phyloP scores from a whole-genome alignment of 2,113 vertebrate genomes.

The Hucho hucho region DNA sequence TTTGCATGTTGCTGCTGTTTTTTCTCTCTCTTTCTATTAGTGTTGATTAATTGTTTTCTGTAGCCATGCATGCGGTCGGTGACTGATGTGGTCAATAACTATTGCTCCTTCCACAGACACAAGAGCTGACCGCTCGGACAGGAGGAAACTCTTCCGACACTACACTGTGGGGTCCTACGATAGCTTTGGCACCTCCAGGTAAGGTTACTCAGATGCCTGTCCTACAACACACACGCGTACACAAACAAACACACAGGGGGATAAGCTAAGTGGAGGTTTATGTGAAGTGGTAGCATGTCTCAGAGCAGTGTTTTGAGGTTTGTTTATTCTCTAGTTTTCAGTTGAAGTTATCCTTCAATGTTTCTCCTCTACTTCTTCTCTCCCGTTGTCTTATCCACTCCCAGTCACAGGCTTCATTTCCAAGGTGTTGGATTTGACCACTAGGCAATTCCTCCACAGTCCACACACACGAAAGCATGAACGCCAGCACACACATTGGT shows the following conservation, averaged over 20 bases:
- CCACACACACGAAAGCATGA: too few species aligned
- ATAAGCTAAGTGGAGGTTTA: constrained; percentile 17
- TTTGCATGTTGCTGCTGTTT: not conserved
- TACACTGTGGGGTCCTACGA: constrained; percentile 97
- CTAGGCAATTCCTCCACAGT: not conserved
- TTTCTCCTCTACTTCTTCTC: constrained; percentile 1
- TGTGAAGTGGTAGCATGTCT: constrained; percentile 2
- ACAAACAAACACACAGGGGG: not conserved
- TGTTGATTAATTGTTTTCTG: too few species aligned
- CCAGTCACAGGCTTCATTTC: not conserved
- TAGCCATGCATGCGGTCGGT: too few species aligned
- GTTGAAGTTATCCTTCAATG: too few species aligned
- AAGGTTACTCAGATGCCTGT: constrained; percentile 36
- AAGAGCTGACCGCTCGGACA: constrained; percentile 81
- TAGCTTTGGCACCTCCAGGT: constrained; percentile 95
- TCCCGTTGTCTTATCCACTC: constrained; percentile 37
- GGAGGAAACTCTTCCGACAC: constrained; percentile 93
- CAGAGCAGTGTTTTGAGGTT: not conserved
- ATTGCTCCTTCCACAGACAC: constrained; percentile 79
- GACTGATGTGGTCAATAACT: constrained; percentile 4
- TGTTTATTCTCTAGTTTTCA: constrained; percentile 14
- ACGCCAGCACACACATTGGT: too few species aligned
- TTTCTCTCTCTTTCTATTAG: too few species aligned
- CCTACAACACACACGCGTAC: not conserved
- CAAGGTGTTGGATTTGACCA: too few species aligned